Evolutionary conservation across 2,797 vertebrate species (phyloP), one percentile per base, ranked within the genome.

Genomic region (Furcifer pardalis): DNA sequence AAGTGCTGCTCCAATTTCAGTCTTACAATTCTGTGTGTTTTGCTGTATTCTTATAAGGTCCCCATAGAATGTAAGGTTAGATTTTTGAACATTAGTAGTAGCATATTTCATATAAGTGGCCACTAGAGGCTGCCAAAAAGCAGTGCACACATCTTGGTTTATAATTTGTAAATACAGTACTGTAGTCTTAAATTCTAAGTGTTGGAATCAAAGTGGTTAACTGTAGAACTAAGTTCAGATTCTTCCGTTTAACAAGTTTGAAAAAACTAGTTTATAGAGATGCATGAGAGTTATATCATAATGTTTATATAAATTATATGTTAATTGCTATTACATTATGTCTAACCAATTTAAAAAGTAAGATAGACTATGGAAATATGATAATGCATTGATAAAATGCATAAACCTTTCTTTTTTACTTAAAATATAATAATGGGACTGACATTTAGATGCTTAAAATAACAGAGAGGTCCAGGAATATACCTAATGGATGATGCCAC

Each of bases 91-190:
- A 81, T 66, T 84, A 83, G 49, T 74, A 40, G 27, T 81, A 69
- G 0, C 73, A 0, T 30, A 78, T 13, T 46, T 42, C 5, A 0
- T 65, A 65, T 0, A 15, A 71, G 21, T 23, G 87, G 40, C 92
- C 91, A 81, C 73, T 91, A 93, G 92, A 89, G 92, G 92, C 46
- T 91, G 88, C 90, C 92, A 89, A 87, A 91, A 88, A 93, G 90
- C 81, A 35, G 42, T 1, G 0, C 73, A 85, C 5, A 0, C 4
- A 2, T 19, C 77, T 65, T n/a, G 23, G 81, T 52, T 46, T 69
- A 3, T 49, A 40, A 10, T 68, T 40, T 17, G 6, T 83, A 68
- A 78, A 78, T 63, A n/a, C n/a, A n/a, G n/a, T n/a, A n/a, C n/a
- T n/a, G n/a, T n/a, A 60, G 59, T 66, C 27, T 59, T 78, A 79